Base-by-base conservation (phyloP, 1,140 invertebrate species). In the Macrocentrus cingulum region DNA sequence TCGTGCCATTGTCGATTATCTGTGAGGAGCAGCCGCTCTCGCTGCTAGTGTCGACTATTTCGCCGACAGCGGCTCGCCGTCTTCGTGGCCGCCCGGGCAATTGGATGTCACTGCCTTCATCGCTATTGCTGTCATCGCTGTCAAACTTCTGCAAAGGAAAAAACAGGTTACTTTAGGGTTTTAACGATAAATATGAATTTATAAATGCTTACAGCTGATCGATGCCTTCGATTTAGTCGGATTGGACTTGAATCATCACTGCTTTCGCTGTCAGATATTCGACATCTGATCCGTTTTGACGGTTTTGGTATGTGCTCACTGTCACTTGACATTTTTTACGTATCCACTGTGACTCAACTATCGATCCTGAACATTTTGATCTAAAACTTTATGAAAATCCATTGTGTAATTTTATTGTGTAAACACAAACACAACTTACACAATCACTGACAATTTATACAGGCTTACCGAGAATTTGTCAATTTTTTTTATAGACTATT, bases 111-210 rank as follows among this genome's bases (percentile, higher is more conserved):
- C 69, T 68, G 34, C 76, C 76, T 0, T 78, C 72, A n/a, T 74
- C 73, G 22, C 68, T n/a, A n/a, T n/a, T 76, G 53, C 59, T 73
- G 50, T 79, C 76, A 57, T 78, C 76, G 42, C 70, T 77, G 15
- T 70, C 45, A 9, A 79, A 68, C 64, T 64, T 71, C 71, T 74
- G 51, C 9, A 66, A 56, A 42, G 29, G 5, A 46, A 60, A 46
- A 36, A 46, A 39, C 36, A 29, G 1, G 32, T 42, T 39, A 25
- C 54, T 19, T 56, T 13, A 46, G 25, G 20, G 11, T 25, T 13
- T 7, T 34, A 48, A 1, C 18, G 37, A 49, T 58, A 19, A 51
- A 41, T 45, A 25, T 48, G 13, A 45, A n/a, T 36, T 25, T 2
- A n/a, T n/a, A n/a, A n/a, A n/a, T 15, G 72, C 70, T 45, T 68